These are phyloP conservation scores for Chaetogeoica ovagalla DNA, from an alignment of 2,888 invertebrate species.

Conservation along the genomic window DNA sequence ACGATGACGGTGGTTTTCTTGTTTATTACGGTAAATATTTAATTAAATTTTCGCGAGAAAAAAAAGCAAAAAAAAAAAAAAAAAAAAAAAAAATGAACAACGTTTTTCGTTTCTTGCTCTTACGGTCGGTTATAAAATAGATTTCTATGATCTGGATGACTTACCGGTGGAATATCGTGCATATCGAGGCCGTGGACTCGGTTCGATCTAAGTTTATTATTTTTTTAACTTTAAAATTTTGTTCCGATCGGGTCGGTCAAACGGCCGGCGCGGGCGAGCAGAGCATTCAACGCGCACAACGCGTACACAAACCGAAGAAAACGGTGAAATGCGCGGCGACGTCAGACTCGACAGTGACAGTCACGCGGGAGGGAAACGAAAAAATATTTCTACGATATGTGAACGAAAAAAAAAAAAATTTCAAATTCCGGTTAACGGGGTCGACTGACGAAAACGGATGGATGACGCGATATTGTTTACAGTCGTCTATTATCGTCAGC, in stretches of 20 bases:
- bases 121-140: constrained; percentile 31
- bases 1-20: background rate
- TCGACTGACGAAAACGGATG: background rate
- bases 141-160: constrained; percentile 27
- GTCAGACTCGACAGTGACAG: too few relatives aligned
- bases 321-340: too few relatives aligned
- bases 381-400: too few relatives aligned
- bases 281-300: too few relatives aligned
- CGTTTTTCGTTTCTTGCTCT: background rate
- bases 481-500: too few relatives aligned
- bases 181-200: constrained; percentile 7
- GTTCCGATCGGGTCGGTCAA: background rate
- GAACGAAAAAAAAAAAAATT: background rate
- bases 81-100: too few relatives aligned
- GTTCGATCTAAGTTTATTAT: background rate
- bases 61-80: too few relatives aligned
- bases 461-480: background rate
- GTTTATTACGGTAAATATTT: background rate
- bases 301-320: too few relatives aligned
- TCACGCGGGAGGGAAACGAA: background rate
- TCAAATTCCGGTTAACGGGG: constrained; percentile 4
- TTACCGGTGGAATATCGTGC: constrained; percentile 27
- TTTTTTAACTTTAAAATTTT: too few relatives aligned
- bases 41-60: too few relatives aligned
- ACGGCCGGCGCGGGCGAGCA: too few relatives aligned